These are phyloP conservation scores for Polyploca ridens DNA, from an alignment of 2,888 invertebrate species.

Conservation along the genomic window DNA sequence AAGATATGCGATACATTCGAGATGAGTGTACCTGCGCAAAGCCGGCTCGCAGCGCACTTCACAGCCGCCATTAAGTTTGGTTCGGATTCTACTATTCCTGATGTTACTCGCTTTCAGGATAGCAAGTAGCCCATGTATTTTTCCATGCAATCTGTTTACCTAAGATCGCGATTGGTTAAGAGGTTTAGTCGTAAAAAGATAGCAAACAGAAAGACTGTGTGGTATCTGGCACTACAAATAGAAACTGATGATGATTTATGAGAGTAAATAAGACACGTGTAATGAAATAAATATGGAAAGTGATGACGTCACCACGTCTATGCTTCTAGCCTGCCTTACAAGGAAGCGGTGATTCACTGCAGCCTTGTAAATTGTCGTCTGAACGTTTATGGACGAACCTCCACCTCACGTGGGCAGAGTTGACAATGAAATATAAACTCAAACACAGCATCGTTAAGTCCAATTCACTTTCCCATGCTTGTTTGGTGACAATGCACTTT, in stretches of 20 bases:
- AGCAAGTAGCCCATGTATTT: too few species aligned
- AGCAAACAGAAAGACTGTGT: background rate
- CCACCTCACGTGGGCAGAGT: slow-evolving; percentile 32
- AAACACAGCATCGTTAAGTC: slow-evolving; percentile 22
- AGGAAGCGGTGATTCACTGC: slow-evolving; percentile 47
- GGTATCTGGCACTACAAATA: background rate
- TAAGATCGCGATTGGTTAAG: too few species aligned
- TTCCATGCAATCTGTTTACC: too few species aligned
- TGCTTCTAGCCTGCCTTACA: slow-evolving; percentile 32
- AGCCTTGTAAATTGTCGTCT: slow-evolving; percentile 23
- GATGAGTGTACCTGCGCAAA: too few species aligned
- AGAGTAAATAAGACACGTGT: background rate
- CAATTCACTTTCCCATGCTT: slow-evolving; percentile 26
- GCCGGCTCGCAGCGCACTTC: too few species aligned
- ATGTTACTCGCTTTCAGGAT: too few species aligned
- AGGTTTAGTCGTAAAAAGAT: too few species aligned
- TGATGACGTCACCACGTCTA: slow-evolving; percentile 41
- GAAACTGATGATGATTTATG: too few species aligned
- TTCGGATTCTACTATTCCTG: too few species aligned
- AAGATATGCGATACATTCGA: too few species aligned
- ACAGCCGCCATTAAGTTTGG: too few species aligned
- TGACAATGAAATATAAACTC: slow-evolving; percentile 32
- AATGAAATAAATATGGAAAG: slow-evolving; percentile 45
- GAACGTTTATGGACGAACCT: slow-evolving; percentile 41
- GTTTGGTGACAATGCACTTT: slow-evolving; percentile 32